These are phyloP conservation scores for Gadus macrocephalus DNA, from an alignment of 2,113 vertebrate genomes.

Conservation along the genomic window DNA sequence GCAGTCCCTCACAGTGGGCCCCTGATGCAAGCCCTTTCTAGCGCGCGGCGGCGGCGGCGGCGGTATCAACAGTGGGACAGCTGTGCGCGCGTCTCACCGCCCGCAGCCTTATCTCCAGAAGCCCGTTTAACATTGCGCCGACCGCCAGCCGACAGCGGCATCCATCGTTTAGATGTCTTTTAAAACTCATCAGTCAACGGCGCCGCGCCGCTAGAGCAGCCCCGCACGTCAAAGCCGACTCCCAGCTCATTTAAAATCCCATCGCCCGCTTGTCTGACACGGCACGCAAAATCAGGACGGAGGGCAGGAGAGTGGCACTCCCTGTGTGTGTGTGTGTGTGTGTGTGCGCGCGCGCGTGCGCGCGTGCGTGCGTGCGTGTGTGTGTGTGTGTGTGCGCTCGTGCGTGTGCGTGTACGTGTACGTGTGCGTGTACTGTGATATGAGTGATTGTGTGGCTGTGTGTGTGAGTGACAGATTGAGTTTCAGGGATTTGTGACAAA, in stretches of 20 bases:
- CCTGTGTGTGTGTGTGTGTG: not conserved
- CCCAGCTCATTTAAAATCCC: conserved; percentile 39
- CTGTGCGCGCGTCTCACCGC: conserved; percentile 46
- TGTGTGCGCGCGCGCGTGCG: not conserved
- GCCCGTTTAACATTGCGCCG: conserved; percentile 36
- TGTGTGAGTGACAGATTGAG: too few relatives aligned
- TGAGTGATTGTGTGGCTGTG: too few relatives aligned
- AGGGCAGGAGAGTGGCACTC: conserved; percentile 41
- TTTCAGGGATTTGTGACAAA: too few relatives aligned
- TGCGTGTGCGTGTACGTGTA: not conserved
- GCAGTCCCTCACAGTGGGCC: conserved; percentile 48
- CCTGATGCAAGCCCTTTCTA: conserved; percentile 26
- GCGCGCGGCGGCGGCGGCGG: conserved; percentile 21
- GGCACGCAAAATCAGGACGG: conserved; percentile 26
- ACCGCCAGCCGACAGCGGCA: conserved; percentile 27
- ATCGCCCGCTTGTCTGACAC: conserved; percentile 34
- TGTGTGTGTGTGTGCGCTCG: too few relatives aligned
- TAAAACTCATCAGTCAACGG: conserved; percentile 45
- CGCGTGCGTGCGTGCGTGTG: too few relatives aligned
- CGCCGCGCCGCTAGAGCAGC: conserved; percentile 33
- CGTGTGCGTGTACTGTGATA: too few relatives aligned
- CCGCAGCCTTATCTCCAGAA: conserved; percentile 56
- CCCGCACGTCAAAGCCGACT: conserved; percentile 37
- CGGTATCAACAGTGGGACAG: conserved; percentile 47
- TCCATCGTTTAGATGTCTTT: conserved; percentile 51